Percentiles rank a stretch among this genome's conserved stretches.
Evolutionary conservation across 2,888 invertebrate genomes (phyloP).

Genomic region (Scaptomyza cyrtandrae): DNA sequence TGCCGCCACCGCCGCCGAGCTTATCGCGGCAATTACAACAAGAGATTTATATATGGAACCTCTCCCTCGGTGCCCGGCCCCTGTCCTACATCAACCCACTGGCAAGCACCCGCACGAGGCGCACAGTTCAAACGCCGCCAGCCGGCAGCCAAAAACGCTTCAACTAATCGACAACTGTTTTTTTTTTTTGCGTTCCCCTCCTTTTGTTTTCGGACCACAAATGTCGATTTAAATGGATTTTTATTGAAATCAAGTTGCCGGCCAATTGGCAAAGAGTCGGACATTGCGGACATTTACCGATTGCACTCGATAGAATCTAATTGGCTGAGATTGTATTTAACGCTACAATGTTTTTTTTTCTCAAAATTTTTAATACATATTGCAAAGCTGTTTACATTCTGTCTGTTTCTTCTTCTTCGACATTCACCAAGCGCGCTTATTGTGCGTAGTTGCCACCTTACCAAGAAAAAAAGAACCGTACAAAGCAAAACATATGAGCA

Average conservation of each 20-base stretch:
- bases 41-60: constrained; percentile 72
- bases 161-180: constrained; percentile 77
- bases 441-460: neutral
- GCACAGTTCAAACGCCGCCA: constrained; percentile 75
- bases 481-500: no score
- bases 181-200: constrained; percentile 17
- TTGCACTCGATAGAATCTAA: constrained; percentile 59
- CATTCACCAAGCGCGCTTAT: constrained; percentile 1
- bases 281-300: constrained; percentile 37
- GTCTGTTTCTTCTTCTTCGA: neutral
- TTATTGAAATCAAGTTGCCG: constrained; percentile 74
- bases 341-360: no score
- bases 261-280: constrained; percentile 50
- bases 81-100: neutral
- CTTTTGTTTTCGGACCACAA: constrained; percentile 67
- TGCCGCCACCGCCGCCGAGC: constrained; percentile 41
- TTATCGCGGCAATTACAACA: constrained; percentile 78
- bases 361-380: neutral
- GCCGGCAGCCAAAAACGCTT: constrained; percentile 68
- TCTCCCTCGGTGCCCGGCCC: constrained; percentile 1
- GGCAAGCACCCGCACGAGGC: constrained; percentile 65
- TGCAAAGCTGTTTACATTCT: no score
- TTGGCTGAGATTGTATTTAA: constrained; percentile 54
- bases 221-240: constrained; percentile 82
- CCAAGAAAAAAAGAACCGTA: no score